Evolutionary conservation across 2,797 vertebrate genomes (phyloP).

Genomic region (Pagetopsis macropterus): DNA sequence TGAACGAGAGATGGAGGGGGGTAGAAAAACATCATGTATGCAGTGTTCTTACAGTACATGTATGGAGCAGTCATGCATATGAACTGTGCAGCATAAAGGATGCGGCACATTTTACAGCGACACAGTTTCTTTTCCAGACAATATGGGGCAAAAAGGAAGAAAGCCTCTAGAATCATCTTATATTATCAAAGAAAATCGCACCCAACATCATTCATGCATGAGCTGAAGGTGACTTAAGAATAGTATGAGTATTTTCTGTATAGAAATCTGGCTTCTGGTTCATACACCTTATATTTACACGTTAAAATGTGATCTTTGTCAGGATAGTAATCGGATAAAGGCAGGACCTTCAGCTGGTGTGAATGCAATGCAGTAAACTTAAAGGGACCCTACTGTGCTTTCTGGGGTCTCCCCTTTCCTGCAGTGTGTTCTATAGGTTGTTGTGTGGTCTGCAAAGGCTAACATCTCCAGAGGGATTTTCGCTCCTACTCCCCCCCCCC

Average conservation of each 20-base stretch:
- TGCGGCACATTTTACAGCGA: slow-evolving; percentile 23
- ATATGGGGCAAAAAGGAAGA: not conserved
- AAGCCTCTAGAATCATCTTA: not conserved
- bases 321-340: not conserved
- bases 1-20: slow-evolving; percentile 13
- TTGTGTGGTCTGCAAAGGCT: no score
- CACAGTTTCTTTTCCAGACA: slow-evolving; percentile 21
- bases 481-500: no score
- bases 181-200: slow-evolving; percentile 6
- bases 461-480: no score
- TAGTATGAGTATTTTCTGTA: not conserved
- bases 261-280: slow-evolving; percentile 2
- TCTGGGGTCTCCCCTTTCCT: no score
- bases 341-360: not conserved
- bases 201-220: not conserved
- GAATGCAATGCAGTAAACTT: not conserved
- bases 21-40: slow-evolving; percentile 42
- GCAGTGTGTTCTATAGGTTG: no score
- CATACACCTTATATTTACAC: not conserved
- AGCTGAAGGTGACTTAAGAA: not conserved
- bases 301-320: not conserved
- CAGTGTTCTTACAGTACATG: slow-evolving; percentile 49
- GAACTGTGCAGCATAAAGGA: slow-evolving; percentile 9
- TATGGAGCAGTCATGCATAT: slow-evolving; percentile 52
- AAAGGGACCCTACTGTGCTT: no score